Evolutionary conservation across 2,797 vertebrate genomes (phyloP).

Genomic region (Adrianichthys oophorus): DNA sequence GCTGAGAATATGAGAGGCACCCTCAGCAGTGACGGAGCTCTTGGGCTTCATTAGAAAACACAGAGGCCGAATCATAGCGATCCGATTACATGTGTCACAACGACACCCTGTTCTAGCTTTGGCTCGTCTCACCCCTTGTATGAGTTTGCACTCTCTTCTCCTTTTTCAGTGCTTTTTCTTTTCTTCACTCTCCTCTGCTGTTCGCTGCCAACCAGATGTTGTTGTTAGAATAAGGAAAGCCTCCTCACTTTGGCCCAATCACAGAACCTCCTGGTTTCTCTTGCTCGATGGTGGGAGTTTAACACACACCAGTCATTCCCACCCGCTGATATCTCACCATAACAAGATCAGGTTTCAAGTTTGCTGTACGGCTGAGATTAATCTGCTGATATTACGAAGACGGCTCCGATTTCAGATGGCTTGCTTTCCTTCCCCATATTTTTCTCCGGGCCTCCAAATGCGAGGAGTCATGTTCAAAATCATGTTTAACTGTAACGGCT

Average conservation of each 20-base stretch:
- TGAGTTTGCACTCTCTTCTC: constrained; percentile 39
- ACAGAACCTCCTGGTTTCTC: constrained; percentile 54
- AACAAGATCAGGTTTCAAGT: constrained; percentile 56
- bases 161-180: constrained; percentile 39
- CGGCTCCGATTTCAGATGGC: constrained; percentile 54
- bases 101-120: constrained; percentile 60
- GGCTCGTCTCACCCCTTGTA: constrained; percentile 32
- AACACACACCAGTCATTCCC: constrained; percentile 47
- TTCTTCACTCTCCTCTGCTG: constrained; percentile 45
- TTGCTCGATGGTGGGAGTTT: constrained; percentile 44
- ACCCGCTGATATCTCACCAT: constrained; percentile 51
- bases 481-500: constrained; percentile 30
- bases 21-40: constrained; percentile 49
- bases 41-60: constrained; percentile 54
- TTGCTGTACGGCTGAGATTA: constrained; percentile 63
- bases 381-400: constrained; percentile 58
- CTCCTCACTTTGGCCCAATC: constrained; percentile 59
- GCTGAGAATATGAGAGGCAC: constrained; percentile 46
- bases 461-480: constrained; percentile 44
- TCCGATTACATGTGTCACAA: constrained; percentile 60
- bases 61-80: constrained; percentile 43
- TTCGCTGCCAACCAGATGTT: constrained; percentile 71
- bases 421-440: constrained; percentile 33
- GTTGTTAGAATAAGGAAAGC: constrained; percentile 56
- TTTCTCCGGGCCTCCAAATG: constrained; percentile 36